Base-by-base conservation (phyloP, 2,113 vertebrate species). In the Triplophysa dalaica region DNA sequence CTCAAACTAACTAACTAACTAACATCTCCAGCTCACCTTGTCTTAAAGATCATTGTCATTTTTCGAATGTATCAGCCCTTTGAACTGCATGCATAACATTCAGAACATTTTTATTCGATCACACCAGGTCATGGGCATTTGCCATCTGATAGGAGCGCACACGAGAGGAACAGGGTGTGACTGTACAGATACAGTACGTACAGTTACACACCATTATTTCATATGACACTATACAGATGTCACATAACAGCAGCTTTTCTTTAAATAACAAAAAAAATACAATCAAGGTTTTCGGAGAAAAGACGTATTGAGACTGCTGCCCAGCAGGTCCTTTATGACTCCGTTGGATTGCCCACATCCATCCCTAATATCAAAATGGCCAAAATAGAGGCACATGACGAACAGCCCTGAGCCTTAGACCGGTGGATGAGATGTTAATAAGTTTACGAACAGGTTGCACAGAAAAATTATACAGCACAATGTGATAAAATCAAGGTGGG, bases 351-450 rank as follows among this genome's bases (percentile, higher is more conserved):
- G 45, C 61, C 62, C 58, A 48, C 54, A 62, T 63, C 65, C n/a
- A 21, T 48, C 60, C 19, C 61, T 65, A 76, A 58, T 69, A 67
- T 19, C 77, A 77, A 22, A 63, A 66, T 13, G 70, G 83, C 69
- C 83, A 79, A 77, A 67, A 54, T 43, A 79, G 54, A 33, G 13
- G 64, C 75, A 74, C 69, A 70, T 78, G 79, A 83, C 58, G 24
- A 56, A 62, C 26, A 29, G n/a, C 54, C 22, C 52, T 33, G 24
- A 61, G 81, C 45, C 56, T 52, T 17, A 80, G 74, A 77, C 69
- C 73, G 61, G 43, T 63, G 26, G 72, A 38, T 75, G 56, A 38
- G 33, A 6, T 75, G 58, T 29, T 45, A 56, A 62, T 76, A 17
- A 8, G 8, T n/a, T 58, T 19, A 73, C 52, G 75, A 64, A 75